phyloP scores from a whole-genome alignment of 2,797 vertebrate species.

The Lagodon rhomboides region DNA sequence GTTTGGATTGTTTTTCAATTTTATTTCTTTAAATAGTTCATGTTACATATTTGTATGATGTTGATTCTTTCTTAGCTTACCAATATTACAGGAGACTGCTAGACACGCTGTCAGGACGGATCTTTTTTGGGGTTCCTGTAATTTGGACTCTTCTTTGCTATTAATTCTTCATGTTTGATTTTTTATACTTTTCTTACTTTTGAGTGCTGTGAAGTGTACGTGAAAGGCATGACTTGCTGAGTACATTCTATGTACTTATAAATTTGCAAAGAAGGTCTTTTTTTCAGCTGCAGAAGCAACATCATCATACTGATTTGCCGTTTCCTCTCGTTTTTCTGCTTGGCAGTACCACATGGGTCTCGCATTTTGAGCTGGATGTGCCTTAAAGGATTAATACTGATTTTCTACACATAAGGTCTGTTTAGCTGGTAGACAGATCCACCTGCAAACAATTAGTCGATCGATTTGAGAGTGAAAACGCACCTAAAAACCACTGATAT shows the following conservation, averaged over 20 bases:
- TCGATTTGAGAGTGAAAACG: slow-evolving; percentile 47
- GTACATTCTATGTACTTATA: slow-evolving; percentile 82
- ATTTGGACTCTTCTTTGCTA: slow-evolving; percentile 81
- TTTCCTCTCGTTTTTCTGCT: slow-evolving; percentile 75
- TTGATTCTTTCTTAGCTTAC: slow-evolving; percentile 85
- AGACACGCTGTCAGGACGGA: slow-evolving; percentile 58
- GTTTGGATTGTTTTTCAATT: slow-evolving; percentile 84
- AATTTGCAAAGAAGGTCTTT: slow-evolving; percentile 74
- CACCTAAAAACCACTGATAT: slow-evolving; percentile 35
- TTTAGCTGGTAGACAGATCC: slow-evolving; percentile 62
- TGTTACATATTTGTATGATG: slow-evolving; percentile 87
- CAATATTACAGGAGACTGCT: slow-evolving; percentile 79
- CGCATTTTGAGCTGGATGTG: slow-evolving; percentile 85
- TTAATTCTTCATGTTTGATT: slow-evolving; percentile 82
- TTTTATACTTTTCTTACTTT: slow-evolving; percentile 79
- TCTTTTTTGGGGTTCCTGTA: slow-evolving; percentile 72
- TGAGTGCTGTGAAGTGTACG: slow-evolving; percentile 84
- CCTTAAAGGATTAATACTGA: slow-evolving; percentile 85
- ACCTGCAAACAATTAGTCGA: slow-evolving; percentile 52
- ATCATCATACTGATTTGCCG: slow-evolving; percentile 83
- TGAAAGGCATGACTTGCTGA: slow-evolving; percentile 87
- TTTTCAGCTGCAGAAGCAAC: slow-evolving; percentile 67
- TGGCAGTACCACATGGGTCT: slow-evolving; percentile 79
- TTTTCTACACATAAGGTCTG: slow-evolving; percentile 61
- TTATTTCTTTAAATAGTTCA: slow-evolving; percentile 83